These are phyloP conservation scores for Bhutanitis thaidina DNA, from an alignment of 2,888 invertebrate species.

Conservation along the genomic window DNA sequence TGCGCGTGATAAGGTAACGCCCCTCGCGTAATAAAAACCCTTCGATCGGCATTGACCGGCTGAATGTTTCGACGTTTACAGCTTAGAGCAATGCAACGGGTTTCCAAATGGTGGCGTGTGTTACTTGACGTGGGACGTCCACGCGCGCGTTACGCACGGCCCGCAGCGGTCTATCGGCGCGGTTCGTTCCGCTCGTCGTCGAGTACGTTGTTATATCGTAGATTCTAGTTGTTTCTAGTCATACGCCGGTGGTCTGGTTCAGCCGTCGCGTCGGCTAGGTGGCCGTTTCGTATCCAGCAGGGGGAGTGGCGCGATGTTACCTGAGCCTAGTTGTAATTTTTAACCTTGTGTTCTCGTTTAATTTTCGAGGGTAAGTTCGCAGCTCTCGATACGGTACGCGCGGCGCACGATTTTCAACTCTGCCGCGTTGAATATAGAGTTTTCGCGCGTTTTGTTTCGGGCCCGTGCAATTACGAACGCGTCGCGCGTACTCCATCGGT, in stretches of 20 bases:
- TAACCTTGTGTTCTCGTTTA: constrained; percentile 44
- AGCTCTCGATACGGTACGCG: constrained; percentile 49
- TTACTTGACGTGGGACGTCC: no score
- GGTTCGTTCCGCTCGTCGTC: not conserved
- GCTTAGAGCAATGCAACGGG: no score
- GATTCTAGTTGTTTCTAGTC: constrained; percentile 22
- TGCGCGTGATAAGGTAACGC: not conserved
- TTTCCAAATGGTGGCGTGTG: no score
- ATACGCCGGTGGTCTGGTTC: constrained; percentile 17
- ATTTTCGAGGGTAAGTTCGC: constrained; percentile 45
- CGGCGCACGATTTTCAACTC: constrained; percentile 20
- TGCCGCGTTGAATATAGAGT: not conserved
- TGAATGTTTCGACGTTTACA: not conserved
- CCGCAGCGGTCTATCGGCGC: not conserved
- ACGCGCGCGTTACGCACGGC: not conserved
- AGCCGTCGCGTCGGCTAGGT: constrained; percentile 16
- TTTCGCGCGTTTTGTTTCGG: constrained; percentile 18
- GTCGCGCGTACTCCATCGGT: constrained; percentile 37
- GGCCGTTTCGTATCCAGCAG: constrained; percentile 3
- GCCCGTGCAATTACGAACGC: constrained; percentile 28
- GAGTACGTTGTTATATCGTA: constrained; percentile 18
- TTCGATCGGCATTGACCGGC: not conserved
- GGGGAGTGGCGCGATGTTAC: constrained; percentile 43
- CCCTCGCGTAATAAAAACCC: no score
- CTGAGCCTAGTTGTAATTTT: constrained; percentile 54